Conservation (phyloP, 2,113 vertebrate genomes). For the Zosterops japonicus region DNA sequence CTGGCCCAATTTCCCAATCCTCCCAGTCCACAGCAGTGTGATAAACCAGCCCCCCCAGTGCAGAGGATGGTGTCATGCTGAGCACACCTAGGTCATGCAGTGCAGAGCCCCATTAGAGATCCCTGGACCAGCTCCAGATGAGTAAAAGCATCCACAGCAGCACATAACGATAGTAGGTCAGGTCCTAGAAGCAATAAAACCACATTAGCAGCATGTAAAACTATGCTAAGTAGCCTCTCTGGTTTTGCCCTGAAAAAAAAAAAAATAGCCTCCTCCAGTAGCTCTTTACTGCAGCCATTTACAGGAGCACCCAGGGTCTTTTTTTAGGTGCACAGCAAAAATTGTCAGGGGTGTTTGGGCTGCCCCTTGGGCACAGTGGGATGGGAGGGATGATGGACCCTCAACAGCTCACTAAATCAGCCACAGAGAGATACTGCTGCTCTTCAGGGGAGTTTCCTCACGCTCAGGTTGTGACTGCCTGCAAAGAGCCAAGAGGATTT, state of each 20-base stretch:
- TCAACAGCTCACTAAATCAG: background rate
- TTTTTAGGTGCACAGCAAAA: background rate
- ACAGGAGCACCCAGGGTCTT: background rate
- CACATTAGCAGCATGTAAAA: conserved; percentile 46
- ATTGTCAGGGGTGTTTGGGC: background rate
- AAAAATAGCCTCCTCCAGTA: background rate
- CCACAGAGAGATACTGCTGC: background rate
- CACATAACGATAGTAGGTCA: conserved; percentile 2
- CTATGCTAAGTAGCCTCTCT: conserved; percentile 31
- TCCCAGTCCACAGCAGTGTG: background rate
- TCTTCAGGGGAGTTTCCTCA: background rate
- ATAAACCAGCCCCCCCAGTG: background rate
- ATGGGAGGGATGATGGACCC: background rate
- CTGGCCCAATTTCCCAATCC: background rate
- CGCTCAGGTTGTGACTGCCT: background rate
- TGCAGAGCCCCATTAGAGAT: background rate
- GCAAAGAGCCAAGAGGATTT: background rate
- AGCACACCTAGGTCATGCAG: conserved; percentile 23
- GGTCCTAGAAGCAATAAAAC: conserved; percentile 53
- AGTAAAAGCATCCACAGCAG: conserved; percentile 37
- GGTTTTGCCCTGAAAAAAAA: background rate
- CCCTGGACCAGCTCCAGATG: conserved; percentile 27
- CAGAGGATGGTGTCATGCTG: background rate
- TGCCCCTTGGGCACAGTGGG: background rate
- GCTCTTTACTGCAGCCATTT: background rate